Evolutionary conservation across 2,113 vertebrate genomes (phyloP).

Genomic region (Panurus biarmicus): DNA sequence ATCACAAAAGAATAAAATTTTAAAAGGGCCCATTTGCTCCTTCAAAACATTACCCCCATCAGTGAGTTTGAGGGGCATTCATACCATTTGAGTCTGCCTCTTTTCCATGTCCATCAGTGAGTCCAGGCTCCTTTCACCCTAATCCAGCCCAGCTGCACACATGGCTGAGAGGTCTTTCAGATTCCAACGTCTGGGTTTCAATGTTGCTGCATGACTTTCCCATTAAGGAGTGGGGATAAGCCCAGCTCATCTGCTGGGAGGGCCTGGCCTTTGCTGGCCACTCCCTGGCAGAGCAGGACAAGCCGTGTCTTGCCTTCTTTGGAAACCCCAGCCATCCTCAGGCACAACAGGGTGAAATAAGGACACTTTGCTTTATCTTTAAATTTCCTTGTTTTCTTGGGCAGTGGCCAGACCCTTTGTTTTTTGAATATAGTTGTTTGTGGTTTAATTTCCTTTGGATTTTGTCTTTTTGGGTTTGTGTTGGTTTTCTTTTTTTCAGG

Average conservation of each 20-base stretch:
- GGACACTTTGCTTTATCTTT: conserved; percentile 64
- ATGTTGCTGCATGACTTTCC: background rate
- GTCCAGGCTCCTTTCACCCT: background rate
- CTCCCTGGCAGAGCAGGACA: background rate
- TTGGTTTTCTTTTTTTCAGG: background rate
- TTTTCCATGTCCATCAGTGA: background rate
- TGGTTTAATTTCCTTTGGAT: conserved; percentile 62
- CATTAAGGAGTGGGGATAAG: background rate
- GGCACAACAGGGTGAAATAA: conserved; percentile 22
- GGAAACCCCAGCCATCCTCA: conserved; percentile 7
- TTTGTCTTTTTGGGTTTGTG: background rate
- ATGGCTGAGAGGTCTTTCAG: background rate
- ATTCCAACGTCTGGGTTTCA: background rate
- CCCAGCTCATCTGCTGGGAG: background rate
- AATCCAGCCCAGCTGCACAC: background rate
- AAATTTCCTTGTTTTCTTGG: conserved; percentile 65
- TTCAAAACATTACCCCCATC: background rate
- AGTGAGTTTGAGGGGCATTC: background rate
- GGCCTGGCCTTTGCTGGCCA: background rate
- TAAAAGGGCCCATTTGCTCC: background rate
- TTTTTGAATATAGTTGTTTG: conserved; percentile 62
- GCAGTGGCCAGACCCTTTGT: conserved; percentile 50
- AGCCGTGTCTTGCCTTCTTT: background rate
- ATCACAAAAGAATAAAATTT: background rate
- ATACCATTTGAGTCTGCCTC: background rate